A percentile compares a stretch with the other conserved stretches of the same genome.
Conservation (phyloP, 2,888 invertebrate species). For the Corbicula japonica region DNA sequence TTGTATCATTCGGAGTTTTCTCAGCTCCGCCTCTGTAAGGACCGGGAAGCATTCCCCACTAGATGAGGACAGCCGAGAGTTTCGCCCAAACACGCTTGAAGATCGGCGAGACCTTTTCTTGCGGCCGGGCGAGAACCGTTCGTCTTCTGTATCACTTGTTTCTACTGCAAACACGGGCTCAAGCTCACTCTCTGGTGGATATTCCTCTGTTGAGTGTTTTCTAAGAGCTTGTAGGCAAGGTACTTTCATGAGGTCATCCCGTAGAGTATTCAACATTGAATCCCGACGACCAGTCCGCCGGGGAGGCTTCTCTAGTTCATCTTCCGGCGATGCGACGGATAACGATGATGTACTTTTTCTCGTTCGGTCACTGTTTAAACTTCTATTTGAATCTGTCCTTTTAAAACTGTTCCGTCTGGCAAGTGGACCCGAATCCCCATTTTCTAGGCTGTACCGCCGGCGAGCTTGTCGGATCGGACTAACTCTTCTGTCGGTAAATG, state of each 20-base stretch:
- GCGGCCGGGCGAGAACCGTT: not conserved
- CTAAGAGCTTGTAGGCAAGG: conserved; percentile 46
- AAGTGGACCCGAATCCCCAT: not conserved
- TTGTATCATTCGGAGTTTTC: conserved; percentile 53
- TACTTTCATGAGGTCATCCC: conserved; percentile 61
- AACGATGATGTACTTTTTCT: not conserved
- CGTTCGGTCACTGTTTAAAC: not conserved
- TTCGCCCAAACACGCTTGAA: conserved; percentile 15
- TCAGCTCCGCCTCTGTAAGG: conserved; percentile 51
- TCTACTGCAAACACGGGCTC: not conserved
- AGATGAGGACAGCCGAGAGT: conserved; percentile 20
- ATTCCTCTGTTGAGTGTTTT: not conserved
- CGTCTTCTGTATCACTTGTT: conserved; percentile 28
- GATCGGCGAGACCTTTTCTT: not conserved
- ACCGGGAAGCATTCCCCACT: conserved; percentile 22
- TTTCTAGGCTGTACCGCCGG: conserved; percentile 10
- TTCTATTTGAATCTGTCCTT: conserved; percentile 9
- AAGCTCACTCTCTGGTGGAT: not conserved
- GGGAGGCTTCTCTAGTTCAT: conserved; percentile 1
- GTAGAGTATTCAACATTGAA: conserved; percentile 59
- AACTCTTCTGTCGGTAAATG: conserved; percentile 33
- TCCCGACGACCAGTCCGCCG: conserved; percentile 36
- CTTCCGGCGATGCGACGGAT: not conserved
- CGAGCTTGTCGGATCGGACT: conserved; percentile 18
- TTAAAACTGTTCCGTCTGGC: not conserved